A percentile compares a stretch with the other conserved stretches of the same genome.
Conservation (phyloP, 2,888 invertebrate genomes). For the Heliconius hortense region DNA sequence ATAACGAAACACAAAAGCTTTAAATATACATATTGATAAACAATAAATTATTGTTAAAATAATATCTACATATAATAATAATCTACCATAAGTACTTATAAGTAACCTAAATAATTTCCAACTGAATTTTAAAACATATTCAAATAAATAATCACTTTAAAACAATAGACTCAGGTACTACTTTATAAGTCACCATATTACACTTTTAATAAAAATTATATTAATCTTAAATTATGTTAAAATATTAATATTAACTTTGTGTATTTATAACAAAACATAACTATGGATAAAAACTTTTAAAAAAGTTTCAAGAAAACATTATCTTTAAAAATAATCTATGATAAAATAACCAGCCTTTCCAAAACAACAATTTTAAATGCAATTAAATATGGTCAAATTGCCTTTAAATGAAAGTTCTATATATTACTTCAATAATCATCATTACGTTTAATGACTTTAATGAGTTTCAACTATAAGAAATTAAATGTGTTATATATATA, state of each 20-base stretch:
- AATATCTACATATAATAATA: conserved; percentile 16
- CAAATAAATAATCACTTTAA: conserved; percentile 39
- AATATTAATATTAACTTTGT: conserved; percentile 43
- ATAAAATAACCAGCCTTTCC: conserved; percentile 18
- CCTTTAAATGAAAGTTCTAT: background rate
- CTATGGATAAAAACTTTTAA: conserved; percentile 40
- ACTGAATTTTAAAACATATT: conserved; percentile 36
- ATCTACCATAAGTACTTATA: conserved; percentile 29
- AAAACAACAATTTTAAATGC: conserved; percentile 23
- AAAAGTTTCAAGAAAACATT: conserved; percentile 37
- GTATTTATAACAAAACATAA: conserved; percentile 40
- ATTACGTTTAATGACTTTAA: background rate
- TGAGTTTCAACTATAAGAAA: background rate
- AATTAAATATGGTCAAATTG: background rate
- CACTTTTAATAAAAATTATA: conserved; percentile 38
- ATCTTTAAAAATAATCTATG: conserved; percentile 19
- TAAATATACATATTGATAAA: conserved; percentile 32
- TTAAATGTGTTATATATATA: background rate
- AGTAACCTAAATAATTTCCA: conserved; percentile 29
- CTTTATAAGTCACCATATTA: conserved; percentile 46
- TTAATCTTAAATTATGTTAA: conserved; percentile 41
- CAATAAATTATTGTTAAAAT: conserved; percentile 32
- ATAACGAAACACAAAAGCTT: conserved; percentile 38
- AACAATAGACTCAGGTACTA: conserved; percentile 48
- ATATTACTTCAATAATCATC: background rate